Base-by-base conservation (phyloP, 2,113 vertebrate species). In the Dromaius novaehollandiae region DNA sequence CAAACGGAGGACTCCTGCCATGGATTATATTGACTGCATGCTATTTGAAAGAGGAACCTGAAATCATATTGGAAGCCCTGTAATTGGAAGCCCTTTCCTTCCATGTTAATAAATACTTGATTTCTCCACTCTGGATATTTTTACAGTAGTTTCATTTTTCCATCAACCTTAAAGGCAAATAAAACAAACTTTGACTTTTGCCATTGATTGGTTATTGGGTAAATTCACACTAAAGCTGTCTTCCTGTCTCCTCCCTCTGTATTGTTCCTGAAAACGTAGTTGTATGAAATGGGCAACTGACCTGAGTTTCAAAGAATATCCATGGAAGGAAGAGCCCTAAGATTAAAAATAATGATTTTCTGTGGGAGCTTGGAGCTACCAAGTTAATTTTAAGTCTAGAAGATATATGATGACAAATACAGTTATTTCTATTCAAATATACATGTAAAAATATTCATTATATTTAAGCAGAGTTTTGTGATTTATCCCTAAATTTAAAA, bases 141-240 rank as follows among this genome's bases (percentile, higher is more conserved):
- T 96, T 93, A 97, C 90, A 96, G 96, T 95, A 97, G 96, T 98
- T 94, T 98, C 89, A 92, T 97, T 97, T 81, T 80, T 93, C 96
- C 97, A 97, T 97, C 95, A 97, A 97, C 97, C 98, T 97, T 92
- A 93, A 92, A 82, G 86, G 42, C 78, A 96, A 96, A 97, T 91
- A 78, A 82, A 89, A 89, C 97, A 97, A 98, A 97, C 98, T 98
- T 97, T 98, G 97, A 97, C 96, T 98, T 98, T 96, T 95, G 32
- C 66, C 97, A 98, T 97, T 93, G 97, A 99, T 98, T 96, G 77
- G 97, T 96, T 98, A 78, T 84, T n/a, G 3, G 42, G 78, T 21
- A 20, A 46, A 90, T 50, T 75, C 76, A 88, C 63, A 32, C 44
- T 53, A 81, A 86, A 83, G 21, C 9, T 82, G 44, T 58, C 32